These are phyloP conservation scores for Cromileptes altivelis DNA, from an alignment of 2,113 vertebrate genomes.

Conservation along the genomic window DNA sequence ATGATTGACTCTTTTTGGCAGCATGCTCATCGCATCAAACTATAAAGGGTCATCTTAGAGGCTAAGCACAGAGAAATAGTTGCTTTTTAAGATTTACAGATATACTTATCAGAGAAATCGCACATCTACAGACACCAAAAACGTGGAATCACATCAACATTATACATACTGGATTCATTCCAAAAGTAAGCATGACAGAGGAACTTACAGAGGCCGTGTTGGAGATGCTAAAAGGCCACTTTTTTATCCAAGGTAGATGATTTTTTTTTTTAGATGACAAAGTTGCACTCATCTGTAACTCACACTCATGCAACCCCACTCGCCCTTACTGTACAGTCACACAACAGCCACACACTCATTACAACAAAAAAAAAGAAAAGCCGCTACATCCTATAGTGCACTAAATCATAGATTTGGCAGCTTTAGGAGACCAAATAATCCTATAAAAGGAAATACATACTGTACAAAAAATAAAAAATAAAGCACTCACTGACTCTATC, in stretches of 20 bases:
- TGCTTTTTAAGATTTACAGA: constrained; percentile 58
- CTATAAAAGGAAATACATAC: constrained; percentile 60
- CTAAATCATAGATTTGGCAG: constrained; percentile 73
- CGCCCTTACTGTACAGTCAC: constrained; percentile 54
- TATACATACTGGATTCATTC: constrained; percentile 73
- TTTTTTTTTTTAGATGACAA: constrained; percentile 54
- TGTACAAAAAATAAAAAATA: constrained; percentile 61
- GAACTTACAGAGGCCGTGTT: constrained; percentile 72
- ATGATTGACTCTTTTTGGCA: constrained; percentile 62
- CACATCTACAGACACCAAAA: constrained; percentile 70
- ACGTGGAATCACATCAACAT: constrained; percentile 55
- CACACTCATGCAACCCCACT: constrained; percentile 57
- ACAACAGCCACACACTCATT: constrained; percentile 47
- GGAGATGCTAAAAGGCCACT: constrained; percentile 82
- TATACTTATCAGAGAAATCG: constrained; percentile 57
- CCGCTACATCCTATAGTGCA: constrained; percentile 70
- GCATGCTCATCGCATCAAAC: constrained; percentile 75
- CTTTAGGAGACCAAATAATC: constrained; percentile 66
- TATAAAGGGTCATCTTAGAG: constrained; percentile 57
- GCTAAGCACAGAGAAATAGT: constrained; percentile 58
- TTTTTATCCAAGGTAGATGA: constrained; percentile 76
- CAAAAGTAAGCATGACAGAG: constrained; percentile 71
- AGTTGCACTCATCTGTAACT: constrained; percentile 45
- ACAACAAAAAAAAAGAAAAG: constrained; percentile 53
- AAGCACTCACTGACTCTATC: constrained; percentile 69